phyloP scores from a whole-genome alignment of 2,113 vertebrate species.

The Bungarus multicinctus region DNA sequence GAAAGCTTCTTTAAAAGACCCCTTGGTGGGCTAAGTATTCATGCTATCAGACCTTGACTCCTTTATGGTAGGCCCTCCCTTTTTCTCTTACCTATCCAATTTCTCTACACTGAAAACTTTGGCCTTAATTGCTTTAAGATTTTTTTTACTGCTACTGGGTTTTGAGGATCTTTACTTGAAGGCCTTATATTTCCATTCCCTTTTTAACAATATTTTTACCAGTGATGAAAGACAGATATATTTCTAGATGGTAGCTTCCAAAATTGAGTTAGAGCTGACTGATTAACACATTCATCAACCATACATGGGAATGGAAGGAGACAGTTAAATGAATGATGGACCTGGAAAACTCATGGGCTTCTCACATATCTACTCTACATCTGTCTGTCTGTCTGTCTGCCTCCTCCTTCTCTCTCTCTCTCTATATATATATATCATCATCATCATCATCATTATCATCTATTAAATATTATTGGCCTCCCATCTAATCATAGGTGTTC shows the following conservation, averaged over 20 bases:
- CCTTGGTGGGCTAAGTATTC: constrained; percentile 14
- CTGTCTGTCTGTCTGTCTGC: rapidly evolving
- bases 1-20: background rate
- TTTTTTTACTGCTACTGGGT: background rate
- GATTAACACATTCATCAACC: background rate
- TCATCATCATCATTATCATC: background rate
- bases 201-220: background rate
- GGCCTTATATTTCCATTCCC: no score
- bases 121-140: background rate
- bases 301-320: background rate
- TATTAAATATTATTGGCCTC: background rate
- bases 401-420: no score
- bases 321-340: background rate
- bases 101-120: background rate
- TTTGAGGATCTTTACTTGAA: background rate
- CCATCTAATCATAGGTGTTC: background rate
- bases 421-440: no score
- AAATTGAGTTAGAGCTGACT: background rate
- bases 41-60: no score
- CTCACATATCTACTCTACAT: background rate
- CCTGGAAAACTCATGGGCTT: background rate
- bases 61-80: background rate
- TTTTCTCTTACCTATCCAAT: background rate
- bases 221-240: background rate
- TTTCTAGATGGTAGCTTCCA: background rate